These are phyloP conservation scores for Drosophila lutescens DNA, from an alignment of 2,888 invertebrate genomes.

Conservation along the genomic window DNA sequence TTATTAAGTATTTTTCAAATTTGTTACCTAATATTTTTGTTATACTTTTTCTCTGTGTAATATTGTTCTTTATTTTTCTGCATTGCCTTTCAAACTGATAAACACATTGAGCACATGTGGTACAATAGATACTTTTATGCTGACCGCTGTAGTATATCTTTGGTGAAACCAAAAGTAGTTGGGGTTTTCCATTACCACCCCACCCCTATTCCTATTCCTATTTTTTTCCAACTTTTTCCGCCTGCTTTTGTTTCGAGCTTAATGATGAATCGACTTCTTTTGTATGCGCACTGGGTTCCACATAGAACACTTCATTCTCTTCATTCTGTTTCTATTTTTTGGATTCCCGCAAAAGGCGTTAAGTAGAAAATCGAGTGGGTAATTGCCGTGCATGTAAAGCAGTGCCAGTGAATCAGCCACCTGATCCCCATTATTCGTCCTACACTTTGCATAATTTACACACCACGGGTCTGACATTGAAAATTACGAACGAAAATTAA, in stretches of 20 bases:
- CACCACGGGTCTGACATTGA: conserved; percentile 65
- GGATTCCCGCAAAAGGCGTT: conserved; percentile 24
- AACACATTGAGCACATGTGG: background rate
- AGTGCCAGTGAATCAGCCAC: conserved; percentile 4
- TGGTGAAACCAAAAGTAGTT: conserved; percentile 48
- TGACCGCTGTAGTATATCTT: conserved; percentile 4
- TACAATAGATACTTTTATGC: conserved; percentile 3
- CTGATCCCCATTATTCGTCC: conserved; percentile 2
- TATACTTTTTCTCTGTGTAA: background rate
- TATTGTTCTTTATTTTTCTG: background rate
- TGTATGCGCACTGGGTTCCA: conserved; percentile 55
- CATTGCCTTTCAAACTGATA: too few species aligned
- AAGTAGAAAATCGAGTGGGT: conserved; percentile 62
- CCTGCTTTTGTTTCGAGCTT: conserved; percentile 5
- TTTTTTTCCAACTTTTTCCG: background rate
- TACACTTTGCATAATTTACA: conserved; percentile 70
- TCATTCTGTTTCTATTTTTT: conserved; percentile 3
- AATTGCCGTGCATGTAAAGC: conserved; percentile 56
- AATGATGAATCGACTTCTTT: conserved; percentile 30
- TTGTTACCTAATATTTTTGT: too few species aligned
- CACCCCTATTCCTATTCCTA: too few species aligned
- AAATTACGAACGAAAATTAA: conserved; percentile 54
- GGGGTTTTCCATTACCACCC: conserved; percentile 14
- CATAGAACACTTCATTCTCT: conserved; percentile 48
- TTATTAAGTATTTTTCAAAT: too few species aligned